These are phyloP conservation scores for Stegodyphus mimosarum DNA, from an alignment of 1,140 invertebrate species.

Conservation along the genomic window DNA sequence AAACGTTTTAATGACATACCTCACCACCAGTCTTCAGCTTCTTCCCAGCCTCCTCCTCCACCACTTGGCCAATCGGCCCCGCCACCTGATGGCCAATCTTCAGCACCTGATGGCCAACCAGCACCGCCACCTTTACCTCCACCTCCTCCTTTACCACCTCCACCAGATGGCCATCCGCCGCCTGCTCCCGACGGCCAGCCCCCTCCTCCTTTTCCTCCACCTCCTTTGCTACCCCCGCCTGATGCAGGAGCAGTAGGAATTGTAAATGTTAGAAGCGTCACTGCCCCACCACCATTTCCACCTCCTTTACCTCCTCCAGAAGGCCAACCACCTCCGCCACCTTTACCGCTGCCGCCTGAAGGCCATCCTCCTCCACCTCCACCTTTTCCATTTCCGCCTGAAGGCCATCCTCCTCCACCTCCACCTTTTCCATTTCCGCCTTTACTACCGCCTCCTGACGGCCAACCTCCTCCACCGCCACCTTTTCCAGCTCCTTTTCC, in stretches of 20 bases:
- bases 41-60: slow-evolving; percentile 48
- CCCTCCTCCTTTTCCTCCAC: slow-evolving; percentile 14
- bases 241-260: not conserved
- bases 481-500: slow-evolving; percentile 16
- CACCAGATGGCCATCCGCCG: slow-evolving; percentile 17
- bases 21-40: slow-evolving; percentile 55
- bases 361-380: slow-evolving; percentile 2
- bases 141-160: slow-evolving; percentile 14
- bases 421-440: slow-evolving; percentile 42
- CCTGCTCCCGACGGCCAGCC: slow-evolving; percentile 28
- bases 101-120: no score
- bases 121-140: not conserved
- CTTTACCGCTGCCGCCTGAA: not conserved
- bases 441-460: slow-evolving; percentile 9
- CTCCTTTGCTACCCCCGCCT: slow-evolving; percentile 2
- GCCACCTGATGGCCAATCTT: not conserved
- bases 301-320: slow-evolving; percentile 21
- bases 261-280: not conserved
- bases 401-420: slow-evolving; percentile 23
- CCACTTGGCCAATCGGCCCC: not conserved
- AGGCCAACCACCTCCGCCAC: slow-evolving; percentile 32
- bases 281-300: slow-evolving; percentile 10
- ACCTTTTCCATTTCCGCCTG: not conserved
- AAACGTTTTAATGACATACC: slow-evolving; percentile 12
- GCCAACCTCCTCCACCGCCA: slow-evolving; percentile 43